Percentiles rank a stretch among this genome's conserved stretches.
phyloP scores from a whole-genome alignment of 2,797 vertebrate genomes.

The Brachymystax lenok region DNA sequence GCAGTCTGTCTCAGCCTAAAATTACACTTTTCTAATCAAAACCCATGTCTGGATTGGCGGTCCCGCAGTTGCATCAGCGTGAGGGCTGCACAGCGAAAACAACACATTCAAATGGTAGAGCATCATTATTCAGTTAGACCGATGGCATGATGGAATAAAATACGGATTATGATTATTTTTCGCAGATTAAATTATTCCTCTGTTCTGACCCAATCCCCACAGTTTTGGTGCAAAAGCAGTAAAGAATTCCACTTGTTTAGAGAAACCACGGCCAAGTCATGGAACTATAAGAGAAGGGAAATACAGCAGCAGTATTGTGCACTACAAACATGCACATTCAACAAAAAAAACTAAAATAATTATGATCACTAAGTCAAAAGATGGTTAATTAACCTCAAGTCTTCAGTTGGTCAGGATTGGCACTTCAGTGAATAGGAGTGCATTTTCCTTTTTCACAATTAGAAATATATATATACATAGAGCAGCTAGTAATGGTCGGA shows the following conservation, averaged over 20 bases:
- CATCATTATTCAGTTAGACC: slow-evolving; percentile 11
- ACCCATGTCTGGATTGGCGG: not conserved
- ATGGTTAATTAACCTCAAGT: slow-evolving; percentile 76
- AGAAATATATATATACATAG: slow-evolving; percentile 47
- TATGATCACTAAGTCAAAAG: slow-evolving; percentile 64
- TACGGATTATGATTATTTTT: slow-evolving; percentile 17
- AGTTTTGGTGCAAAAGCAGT: slow-evolving; percentile 62
- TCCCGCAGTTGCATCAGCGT: not conserved
- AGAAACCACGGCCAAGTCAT: slow-evolving; percentile 70
- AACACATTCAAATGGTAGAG: not conserved
- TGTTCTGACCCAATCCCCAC: slow-evolving; percentile 45
- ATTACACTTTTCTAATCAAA: not conserved
- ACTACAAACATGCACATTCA: slow-evolving; percentile 83
- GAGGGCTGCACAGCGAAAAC: not conserved
- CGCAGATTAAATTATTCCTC: slow-evolving; percentile 44
- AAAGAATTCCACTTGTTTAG: slow-evolving; percentile 68
- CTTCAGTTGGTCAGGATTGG: slow-evolving; percentile 82
- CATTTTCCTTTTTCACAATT: slow-evolving; percentile 69
- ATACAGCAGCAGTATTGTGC: slow-evolving; percentile 81
- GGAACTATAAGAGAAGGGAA: slow-evolving; percentile 70
- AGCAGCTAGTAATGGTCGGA: too few species aligned
- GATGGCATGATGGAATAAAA: slow-evolving; percentile 57
- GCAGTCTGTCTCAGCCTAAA: not conserved
- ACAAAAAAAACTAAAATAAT: slow-evolving; percentile 66
- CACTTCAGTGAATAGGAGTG: slow-evolving; percentile 86